phyloP scores from a whole-genome alignment of 2,797 vertebrate species.

The Megalops cyprinoides region DNA sequence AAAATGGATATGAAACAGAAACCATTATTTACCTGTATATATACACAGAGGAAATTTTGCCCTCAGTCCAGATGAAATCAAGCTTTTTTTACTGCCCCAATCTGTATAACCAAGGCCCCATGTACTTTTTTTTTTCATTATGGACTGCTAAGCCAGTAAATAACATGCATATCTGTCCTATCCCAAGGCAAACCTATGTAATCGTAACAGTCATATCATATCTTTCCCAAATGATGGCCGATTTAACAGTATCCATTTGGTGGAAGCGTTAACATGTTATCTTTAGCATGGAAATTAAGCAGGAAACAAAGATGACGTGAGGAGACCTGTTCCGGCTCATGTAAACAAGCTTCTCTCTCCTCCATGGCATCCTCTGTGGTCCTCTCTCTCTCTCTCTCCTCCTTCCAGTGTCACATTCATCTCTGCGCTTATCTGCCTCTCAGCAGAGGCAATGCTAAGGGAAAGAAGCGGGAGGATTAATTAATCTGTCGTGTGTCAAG shows the following conservation, averaged over 20 bases:
- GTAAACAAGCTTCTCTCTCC: neutral
- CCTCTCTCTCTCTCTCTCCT: neutral
- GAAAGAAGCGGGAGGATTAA: slow-evolving; percentile 9
- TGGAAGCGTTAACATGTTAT: slow-evolving; percentile 23
- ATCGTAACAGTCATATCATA: neutral
- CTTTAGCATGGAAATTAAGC: neutral
- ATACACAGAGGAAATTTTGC: neutral
- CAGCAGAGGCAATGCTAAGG: slow-evolving; percentile 9
- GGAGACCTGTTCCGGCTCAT: neutral
- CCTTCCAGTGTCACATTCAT: neutral
- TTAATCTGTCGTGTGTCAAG: slow-evolving; percentile 23
- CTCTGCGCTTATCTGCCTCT: neutral
- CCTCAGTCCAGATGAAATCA: neutral
- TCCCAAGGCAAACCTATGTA: neutral
- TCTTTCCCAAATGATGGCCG: slow-evolving; percentile 27
- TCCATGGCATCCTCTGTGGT: neutral
- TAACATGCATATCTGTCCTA: neutral
- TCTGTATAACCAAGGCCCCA: neutral
- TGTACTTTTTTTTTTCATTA: neutral
- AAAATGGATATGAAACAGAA: neutral
- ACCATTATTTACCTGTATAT: neutral
- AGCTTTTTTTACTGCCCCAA: neutral
- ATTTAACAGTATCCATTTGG: slow-evolving; percentile 15
- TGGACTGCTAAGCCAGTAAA: neutral
- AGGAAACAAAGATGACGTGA: neutral